These are phyloP conservation scores for Myotis myotis DNA, from an alignment of 2,797 vertebrate species.

Conservation along the genomic window DNA sequence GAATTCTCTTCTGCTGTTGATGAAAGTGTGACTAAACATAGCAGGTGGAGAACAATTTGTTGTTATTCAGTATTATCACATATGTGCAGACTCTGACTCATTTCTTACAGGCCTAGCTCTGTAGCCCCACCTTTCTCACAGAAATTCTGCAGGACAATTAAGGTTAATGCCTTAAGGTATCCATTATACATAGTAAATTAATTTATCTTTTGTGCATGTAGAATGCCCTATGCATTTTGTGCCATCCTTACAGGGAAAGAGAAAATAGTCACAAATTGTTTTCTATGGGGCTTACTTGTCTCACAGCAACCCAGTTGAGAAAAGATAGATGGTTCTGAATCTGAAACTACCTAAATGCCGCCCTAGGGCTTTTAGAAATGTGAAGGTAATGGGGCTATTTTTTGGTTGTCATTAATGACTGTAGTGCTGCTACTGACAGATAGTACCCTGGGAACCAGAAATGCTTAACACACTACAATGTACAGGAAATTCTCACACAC, in stretches of 20 bases:
- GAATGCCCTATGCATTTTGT: background rate
- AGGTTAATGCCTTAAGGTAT: background rate
- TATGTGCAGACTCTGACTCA: background rate
- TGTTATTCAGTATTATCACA: background rate
- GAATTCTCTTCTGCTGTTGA: background rate
- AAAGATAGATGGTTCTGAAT: conserved; percentile 5
- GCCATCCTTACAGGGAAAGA: background rate
- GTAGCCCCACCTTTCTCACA: background rate
- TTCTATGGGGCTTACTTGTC: background rate
- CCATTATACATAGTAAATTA: background rate
- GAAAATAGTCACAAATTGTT: background rate
- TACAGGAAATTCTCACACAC: background rate
- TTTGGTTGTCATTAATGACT: background rate
- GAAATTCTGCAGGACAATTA: background rate
- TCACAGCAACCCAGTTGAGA: background rate
- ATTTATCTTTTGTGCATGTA: background rate
- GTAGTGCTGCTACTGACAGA: background rate
- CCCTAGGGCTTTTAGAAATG: background rate
- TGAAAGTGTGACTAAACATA: background rate
- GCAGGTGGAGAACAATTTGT: background rate
- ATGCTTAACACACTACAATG: background rate
- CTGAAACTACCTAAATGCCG: background rate
- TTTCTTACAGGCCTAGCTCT: background rate
- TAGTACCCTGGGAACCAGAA: background rate
- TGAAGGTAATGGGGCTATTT: background rate